These are phyloP conservation scores for Melanostoma scalare DNA, from an alignment of 2,888 invertebrate genomes.

Conservation along the genomic window DNA sequence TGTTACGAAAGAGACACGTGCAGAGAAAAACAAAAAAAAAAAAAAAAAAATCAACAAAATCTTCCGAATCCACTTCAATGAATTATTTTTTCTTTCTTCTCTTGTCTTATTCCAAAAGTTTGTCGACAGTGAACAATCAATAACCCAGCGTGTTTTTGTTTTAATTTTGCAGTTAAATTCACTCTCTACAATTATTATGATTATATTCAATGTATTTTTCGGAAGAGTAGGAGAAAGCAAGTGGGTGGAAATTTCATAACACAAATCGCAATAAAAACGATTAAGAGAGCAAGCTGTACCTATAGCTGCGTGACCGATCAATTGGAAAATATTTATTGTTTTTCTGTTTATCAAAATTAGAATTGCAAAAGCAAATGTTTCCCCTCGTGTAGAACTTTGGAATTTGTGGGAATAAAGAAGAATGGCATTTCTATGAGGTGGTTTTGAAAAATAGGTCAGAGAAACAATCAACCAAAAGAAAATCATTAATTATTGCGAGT, in stretches of 20 bases:
- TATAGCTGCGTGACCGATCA: constrained; percentile 19
- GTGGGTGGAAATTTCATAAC: constrained; percentile 33
- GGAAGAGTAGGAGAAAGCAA: constrained; percentile 28
- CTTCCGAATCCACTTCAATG: constrained; percentile 32
- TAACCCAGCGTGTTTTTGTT: constrained; percentile 24
- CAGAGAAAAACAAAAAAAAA: not conserved
- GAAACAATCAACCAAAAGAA: too few relatives aligned
- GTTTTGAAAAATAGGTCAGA: too few relatives aligned
- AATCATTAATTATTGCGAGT: too few relatives aligned
- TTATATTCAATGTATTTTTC: not conserved
- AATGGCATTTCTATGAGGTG: too few relatives aligned
- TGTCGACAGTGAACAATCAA: constrained; percentile 40
- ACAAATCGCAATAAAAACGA: constrained; percentile 34
- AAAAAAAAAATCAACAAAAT: constrained; percentile 6
- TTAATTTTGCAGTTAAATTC: constrained; percentile 40
- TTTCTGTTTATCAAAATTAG: constrained; percentile 1
- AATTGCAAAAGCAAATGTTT: not conserved
- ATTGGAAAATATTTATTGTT: constrained; percentile 20
- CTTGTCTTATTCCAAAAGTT: not conserved
- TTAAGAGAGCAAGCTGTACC: constrained; percentile 19
- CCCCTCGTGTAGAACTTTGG: not conserved
- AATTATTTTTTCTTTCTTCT: constrained; percentile 12
- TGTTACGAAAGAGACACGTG: constrained; percentile 5
- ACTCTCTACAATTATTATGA: constrained; percentile 37
- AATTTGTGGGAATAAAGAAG: not conserved